Evolutionary conservation across 2,113 vertebrate genomes (phyloP).

Genomic region (Limanda limanda): DNA sequence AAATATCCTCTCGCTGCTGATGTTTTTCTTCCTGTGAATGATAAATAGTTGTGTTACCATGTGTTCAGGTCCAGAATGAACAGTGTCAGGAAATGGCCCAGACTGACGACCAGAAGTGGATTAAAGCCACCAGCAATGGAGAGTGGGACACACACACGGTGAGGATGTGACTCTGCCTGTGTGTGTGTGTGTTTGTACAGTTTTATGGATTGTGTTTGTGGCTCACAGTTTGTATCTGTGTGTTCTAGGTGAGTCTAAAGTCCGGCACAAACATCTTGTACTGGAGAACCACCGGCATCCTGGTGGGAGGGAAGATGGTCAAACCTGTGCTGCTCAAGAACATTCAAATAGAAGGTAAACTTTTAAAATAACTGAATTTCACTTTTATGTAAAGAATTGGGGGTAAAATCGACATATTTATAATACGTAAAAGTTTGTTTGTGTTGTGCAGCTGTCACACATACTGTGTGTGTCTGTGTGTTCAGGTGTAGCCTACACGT

Average conservation of each 20-base stretch:
- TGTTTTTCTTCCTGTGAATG: not conserved
- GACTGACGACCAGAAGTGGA: conserved; percentile 91
- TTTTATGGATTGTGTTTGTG: not conserved
- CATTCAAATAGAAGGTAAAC: conserved; percentile 92
- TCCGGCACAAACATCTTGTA: conserved; percentile 96
- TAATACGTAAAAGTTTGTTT: not conserved
- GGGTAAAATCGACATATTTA: not conserved
- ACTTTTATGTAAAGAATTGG: too few species aligned
- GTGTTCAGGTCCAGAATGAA: conserved; percentile 94
- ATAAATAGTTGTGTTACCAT: not conserved
- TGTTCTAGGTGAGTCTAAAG: conserved; percentile 89
- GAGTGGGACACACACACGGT: conserved; percentile 94
- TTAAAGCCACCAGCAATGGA: conserved; percentile 90
- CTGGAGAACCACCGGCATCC: conserved; percentile 97
- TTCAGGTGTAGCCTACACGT: conserved; percentile 95
- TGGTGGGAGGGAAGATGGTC: conserved; percentile 90
- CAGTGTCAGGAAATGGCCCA: conserved; percentile 96
- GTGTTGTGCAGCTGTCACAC: not conserved
- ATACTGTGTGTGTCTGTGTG: not conserved
- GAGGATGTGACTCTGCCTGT: conserved; percentile 52
- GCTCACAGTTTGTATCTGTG: not conserved
- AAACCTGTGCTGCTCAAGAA: conserved; percentile 96
- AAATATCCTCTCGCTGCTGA: too few species aligned
- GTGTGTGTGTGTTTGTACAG: not conserved
- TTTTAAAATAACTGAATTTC: not conserved